Evolutionary conservation across 2,797 vertebrate species (phyloP).

Genomic region (Neosalanx taihuensis): DNA sequence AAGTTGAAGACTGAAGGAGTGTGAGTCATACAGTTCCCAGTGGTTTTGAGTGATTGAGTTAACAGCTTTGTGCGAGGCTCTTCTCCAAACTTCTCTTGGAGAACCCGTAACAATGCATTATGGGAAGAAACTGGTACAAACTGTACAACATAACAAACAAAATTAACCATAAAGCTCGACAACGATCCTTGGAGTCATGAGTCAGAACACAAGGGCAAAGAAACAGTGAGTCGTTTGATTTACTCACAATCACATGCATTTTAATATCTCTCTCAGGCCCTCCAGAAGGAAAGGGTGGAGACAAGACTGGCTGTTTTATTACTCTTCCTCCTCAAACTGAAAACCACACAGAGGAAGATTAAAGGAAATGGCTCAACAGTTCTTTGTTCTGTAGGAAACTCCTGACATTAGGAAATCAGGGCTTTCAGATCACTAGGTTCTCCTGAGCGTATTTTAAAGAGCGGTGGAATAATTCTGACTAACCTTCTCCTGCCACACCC

Average conservation of each 20-base stretch:
- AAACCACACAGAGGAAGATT: constrained; percentile 18
- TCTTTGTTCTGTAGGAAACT: constrained; percentile 46
- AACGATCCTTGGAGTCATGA: background rate
- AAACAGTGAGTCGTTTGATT: background rate
- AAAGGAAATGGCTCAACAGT: background rate
- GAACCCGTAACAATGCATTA: no score
- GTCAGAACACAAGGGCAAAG: background rate
- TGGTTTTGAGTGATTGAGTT: no score
- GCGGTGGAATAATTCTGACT: no score
- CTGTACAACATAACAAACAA: background rate
- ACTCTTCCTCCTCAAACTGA: no score
- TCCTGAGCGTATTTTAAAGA: background rate
- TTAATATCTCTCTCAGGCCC: constrained; percentile 22
- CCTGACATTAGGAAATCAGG: constrained; percentile 22
- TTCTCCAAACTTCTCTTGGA: no score
- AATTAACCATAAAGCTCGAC: background rate
- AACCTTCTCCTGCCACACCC: constrained; percentile 16
- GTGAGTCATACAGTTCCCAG: background rate
- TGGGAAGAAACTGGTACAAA: background rate
- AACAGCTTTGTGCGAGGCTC: no score
- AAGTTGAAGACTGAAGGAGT: background rate
- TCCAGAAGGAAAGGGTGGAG: constrained; percentile 57
- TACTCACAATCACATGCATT: constrained; percentile 35
- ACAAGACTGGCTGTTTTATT: background rate
- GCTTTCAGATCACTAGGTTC: constrained; percentile 12